Base-by-base conservation (phyloP, 1,140 invertebrate genomes). In the Neoseiulus cucumeris region DNA sequence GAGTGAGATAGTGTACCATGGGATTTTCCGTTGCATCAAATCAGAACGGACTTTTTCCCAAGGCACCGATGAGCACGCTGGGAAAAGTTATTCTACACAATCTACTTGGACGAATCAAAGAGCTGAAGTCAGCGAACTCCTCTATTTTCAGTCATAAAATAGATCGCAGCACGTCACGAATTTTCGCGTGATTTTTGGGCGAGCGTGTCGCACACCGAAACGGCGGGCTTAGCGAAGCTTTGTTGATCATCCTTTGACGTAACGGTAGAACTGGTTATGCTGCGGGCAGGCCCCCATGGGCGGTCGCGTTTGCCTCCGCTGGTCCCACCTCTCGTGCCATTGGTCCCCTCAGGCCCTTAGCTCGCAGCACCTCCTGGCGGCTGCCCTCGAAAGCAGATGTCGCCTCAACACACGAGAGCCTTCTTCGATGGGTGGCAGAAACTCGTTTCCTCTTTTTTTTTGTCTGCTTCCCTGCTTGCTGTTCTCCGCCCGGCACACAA, bases 261-360 rank as follows among this genome's bases (percentile, higher is more conserved):
- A 29, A 20, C 14, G 51, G 51, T 25, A 25, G 4, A 29, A 25
- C 51, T 14, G 33, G 51, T 59, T 59, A 59, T 59, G 51, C 22
- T n/a, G 51, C 51, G 22, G 22, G 22, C 25, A 59, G 51, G 51
- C 51, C 51, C 51, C 51, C 17, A 33, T 59, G 51, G 51, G 51
- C 51, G 51, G 51, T 12, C 25, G 9, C 33, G 33, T 9, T 39
- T 39, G 33, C 9, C 33, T 59, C 22, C 4, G 14, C 25, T 17
- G 9, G 51, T 25, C 51, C 51, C 51, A 29, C 51, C 51, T 59
- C 51, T 14, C 33, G 51, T 33, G 51, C 51, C 14, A 59, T 59
- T 59, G 51, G 51, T 59, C 51, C 51, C 22, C 51, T 25, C 51
- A 25, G 51, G 51, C 25, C 51, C 51, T 33, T 20, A 1, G 51